Evolutionary conservation across 2,113 vertebrate genomes (phyloP).

Genomic region (Morone saxatilis): DNA sequence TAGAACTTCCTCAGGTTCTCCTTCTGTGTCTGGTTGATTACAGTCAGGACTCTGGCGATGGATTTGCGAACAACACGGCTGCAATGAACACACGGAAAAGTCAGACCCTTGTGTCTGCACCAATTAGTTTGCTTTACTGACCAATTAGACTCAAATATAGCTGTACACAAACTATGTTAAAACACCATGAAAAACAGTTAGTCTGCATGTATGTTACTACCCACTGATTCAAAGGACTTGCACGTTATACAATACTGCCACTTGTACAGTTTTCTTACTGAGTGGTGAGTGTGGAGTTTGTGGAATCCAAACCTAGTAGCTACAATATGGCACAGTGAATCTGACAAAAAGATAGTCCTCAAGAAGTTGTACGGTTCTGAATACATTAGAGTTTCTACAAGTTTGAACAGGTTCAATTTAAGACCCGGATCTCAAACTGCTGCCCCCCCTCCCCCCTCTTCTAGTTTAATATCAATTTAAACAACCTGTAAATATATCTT

Average conservation of each 20-base stretch:
- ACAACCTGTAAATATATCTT: too few species aligned
- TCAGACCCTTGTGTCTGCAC: not conserved
- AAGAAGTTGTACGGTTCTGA: too few species aligned
- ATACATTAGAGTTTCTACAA: too few species aligned
- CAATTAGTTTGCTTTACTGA: not conserved
- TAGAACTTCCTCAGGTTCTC: slow-evolving; percentile 99
- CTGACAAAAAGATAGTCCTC: too few species aligned
- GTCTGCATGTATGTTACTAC: not conserved
- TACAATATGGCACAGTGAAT: too few species aligned
- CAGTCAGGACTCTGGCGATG: slow-evolving; percentile 95
- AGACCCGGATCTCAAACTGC: too few species aligned
- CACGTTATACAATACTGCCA: not conserved
- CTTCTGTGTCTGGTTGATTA: slow-evolving; percentile 99
- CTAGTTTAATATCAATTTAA: too few species aligned
- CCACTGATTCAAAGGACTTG: not conserved
- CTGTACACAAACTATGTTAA: not conserved
- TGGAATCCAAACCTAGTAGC: too few species aligned
- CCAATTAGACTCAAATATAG: not conserved
- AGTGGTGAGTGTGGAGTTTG: too few species aligned
- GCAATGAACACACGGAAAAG: not conserved
- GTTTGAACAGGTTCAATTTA: too few species aligned
- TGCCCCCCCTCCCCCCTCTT: too few species aligned
- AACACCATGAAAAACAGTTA: not conserved
- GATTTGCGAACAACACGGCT: slow-evolving; percentile 98
- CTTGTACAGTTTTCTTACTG: not conserved